Conservation (phyloP, 2,888 invertebrate species). For the Ametastegia equiseti region DNA sequence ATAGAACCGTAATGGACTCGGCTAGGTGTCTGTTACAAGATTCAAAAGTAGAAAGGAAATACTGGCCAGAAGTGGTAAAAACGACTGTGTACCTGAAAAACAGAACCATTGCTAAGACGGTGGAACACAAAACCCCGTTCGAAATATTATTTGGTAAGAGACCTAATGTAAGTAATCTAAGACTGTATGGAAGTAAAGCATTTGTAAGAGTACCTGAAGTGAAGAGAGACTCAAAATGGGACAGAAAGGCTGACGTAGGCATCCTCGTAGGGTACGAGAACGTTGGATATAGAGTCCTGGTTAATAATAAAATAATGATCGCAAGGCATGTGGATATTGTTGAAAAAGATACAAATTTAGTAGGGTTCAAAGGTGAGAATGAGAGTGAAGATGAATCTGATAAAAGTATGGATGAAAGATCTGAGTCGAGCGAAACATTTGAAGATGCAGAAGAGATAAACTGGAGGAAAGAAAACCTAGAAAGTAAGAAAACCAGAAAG, state of each 20-base stretch:
- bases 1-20: conserved; percentile 54
- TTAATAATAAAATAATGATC: conserved; percentile 52
- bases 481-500: no score
- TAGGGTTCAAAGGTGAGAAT: conserved; percentile 1
- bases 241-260: conserved; percentile 52
- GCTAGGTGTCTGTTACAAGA: conserved; percentile 55
- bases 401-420: no score
- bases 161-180: conserved; percentile 53
- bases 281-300: conserved; percentile 51
- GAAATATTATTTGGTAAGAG: conserved; percentile 54
- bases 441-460: not conserved
- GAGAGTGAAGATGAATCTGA: no score
- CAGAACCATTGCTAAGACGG: conserved; percentile 51
- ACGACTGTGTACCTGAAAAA: conserved; percentile 55
- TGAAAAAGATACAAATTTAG: conserved; percentile 43
- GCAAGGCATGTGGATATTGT: conserved; percentile 54
- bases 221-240: conserved; percentile 53
- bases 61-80: conserved; percentile 56
- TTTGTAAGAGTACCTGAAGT: conserved; percentile 56
- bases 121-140: conserved; percentile 54
- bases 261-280: conserved; percentile 52
- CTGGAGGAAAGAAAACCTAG: not conserved
- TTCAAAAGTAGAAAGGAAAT: conserved; percentile 52
- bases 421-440: not conserved
- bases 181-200: conserved; percentile 55